Percentiles rank a stretch among this genome's conserved stretches.
phyloP scores from a whole-genome alignment of 1,140 invertebrate genomes.

The Parapsyche elsis region DNA sequence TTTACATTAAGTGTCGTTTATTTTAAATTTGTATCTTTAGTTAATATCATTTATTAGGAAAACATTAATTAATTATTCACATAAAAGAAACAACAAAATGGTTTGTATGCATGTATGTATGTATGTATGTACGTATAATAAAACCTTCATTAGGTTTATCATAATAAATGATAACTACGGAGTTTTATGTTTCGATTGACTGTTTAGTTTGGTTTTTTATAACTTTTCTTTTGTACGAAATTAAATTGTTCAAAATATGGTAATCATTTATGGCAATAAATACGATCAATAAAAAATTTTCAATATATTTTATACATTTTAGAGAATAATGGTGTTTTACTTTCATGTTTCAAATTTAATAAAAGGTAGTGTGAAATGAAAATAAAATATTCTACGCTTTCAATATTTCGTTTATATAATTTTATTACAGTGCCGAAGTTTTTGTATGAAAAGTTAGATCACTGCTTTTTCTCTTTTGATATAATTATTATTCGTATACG shows the following conservation, averaged over 20 bases:
- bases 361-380: neutral
- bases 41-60: conserved; percentile 53
- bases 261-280: conserved; percentile 36
- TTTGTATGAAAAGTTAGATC: conserved; percentile 22
- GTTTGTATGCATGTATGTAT: neutral
- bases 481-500: conserved; percentile 52
- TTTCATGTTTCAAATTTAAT: too few species aligned
- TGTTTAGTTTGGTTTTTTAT: conserved; percentile 7
- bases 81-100: conserved; percentile 51
- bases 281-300: neutral
- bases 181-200: neutral
- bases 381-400: conserved; percentile 8
- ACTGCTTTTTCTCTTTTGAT: conserved; percentile 36
- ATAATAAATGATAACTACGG: conserved; percentile 46
- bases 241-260: conserved; percentile 19
- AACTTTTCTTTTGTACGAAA: neutral
- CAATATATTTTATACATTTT: neutral
- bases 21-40: conserved; percentile 51
- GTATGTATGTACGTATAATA: conserved; percentile 1
- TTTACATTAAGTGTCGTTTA: conserved; percentile 55
- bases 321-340: neutral
- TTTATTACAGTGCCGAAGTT: neutral
- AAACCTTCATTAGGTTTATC: conserved; percentile 48
- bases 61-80: conserved; percentile 55
- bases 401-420: neutral